A percentile compares a stretch with the other conserved stretches of the same genome.
Evolutionary conservation across 2,888 invertebrate species (phyloP).

Genomic region (Mesochorus sp.): DNA sequence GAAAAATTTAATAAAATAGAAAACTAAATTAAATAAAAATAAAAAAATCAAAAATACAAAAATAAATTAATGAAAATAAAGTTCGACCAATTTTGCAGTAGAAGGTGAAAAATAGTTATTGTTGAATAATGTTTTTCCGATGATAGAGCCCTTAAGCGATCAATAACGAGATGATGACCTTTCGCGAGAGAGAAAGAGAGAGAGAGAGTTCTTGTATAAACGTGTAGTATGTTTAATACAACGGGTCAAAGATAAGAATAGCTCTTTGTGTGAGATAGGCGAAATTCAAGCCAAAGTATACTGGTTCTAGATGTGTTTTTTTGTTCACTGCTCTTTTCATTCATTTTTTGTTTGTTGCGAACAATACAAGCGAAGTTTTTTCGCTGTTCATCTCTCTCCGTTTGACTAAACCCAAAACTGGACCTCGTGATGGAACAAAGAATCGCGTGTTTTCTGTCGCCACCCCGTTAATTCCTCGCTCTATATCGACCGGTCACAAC

Average conservation of each 20-base stretch:
- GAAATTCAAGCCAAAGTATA: constrained; percentile 2
- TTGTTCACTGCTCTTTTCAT: not conserved
- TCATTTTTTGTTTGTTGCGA: not conserved
- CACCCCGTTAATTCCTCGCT: constrained; percentile 6
- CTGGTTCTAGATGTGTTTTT: not conserved
- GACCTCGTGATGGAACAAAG: not conserved
- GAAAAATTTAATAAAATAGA: too few relatives aligned
- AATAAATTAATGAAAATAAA: too few relatives aligned
- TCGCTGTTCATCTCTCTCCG: not conserved
- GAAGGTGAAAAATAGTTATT: constrained; percentile 21
- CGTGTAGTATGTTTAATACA: constrained; percentile 40
- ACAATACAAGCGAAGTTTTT: not conserved
- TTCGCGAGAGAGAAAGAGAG: constrained; percentile 38
- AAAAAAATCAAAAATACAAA: too few relatives aligned
- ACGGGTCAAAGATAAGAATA: constrained; percentile 42
- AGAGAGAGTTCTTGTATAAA: constrained; percentile 33
- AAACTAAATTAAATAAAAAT: too few relatives aligned
- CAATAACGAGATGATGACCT: constrained; percentile 50
- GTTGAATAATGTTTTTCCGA: constrained; percentile 28
- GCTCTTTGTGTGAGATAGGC: not conserved
- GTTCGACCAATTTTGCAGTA: constrained; percentile 1
- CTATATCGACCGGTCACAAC: constrained; percentile 48
- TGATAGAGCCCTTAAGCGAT: constrained; percentile 40
- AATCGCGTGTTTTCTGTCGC: constrained; percentile 48
- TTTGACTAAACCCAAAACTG: not conserved